A percentile compares a stretch with the other conserved stretches of the same genome.
These are phyloP conservation scores for Euthynnus affinis DNA, from an alignment of 2,797 vertebrate species.

Conservation along the genomic window DNA sequence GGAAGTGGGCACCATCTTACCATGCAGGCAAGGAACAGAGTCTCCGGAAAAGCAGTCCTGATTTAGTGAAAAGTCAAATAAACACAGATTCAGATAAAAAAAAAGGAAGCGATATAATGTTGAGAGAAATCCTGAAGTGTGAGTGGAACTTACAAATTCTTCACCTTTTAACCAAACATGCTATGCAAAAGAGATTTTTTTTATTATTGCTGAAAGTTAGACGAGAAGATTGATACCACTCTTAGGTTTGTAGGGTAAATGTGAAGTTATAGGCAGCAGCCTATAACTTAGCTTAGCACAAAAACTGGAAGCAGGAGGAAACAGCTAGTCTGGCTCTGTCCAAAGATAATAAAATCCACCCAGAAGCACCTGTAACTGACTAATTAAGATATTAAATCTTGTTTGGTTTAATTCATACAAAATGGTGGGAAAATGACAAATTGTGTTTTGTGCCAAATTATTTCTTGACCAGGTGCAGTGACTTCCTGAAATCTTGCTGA, in stretches of 20 bases:
- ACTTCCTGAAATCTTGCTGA: background rate
- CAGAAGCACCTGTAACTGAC: background rate
- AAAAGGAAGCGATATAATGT: background rate
- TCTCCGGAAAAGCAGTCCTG: slow-evolving; percentile 50
- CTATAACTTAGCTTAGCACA: background rate
- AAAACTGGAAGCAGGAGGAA: background rate
- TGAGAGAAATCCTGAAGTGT: background rate
- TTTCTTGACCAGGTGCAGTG: too few relatives aligned
- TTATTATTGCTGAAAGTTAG: background rate
- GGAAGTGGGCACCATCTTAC: slow-evolving; percentile 79
- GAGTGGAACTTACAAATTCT: background rate
- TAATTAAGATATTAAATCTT: background rate
- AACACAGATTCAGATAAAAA: slow-evolving; percentile 37
- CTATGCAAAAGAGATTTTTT: background rate
- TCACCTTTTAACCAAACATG: background rate
- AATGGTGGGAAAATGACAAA: background rate
- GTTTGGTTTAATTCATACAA: background rate
- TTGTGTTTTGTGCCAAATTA: background rate
- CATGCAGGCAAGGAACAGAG: slow-evolving; percentile 45
- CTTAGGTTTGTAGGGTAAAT: background rate
- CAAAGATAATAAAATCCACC: background rate
- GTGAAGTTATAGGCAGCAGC: background rate
- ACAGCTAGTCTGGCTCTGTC: background rate
- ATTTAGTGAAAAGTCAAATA: slow-evolving; percentile 35
- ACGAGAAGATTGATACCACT: background rate